Conservation (phyloP, 2,888 invertebrate genomes). For the Tetrapedia diversipes region DNA sequence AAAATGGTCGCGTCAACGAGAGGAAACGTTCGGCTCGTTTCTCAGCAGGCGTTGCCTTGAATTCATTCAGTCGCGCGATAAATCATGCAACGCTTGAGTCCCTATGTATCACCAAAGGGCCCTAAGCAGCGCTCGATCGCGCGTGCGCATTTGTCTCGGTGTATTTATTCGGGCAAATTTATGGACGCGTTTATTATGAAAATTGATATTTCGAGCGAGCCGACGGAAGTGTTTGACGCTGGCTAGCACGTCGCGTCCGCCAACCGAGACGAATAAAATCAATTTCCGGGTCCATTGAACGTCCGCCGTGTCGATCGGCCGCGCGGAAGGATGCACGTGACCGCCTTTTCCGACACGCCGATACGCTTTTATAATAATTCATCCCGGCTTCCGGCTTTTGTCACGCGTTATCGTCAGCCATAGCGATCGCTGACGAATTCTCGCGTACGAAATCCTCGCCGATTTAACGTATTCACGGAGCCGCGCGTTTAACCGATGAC, state of each 20-base stretch:
- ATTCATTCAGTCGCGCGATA: slow-evolving; percentile 54
- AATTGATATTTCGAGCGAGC: slow-evolving; percentile 61
- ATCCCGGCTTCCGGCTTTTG: slow-evolving; percentile 12
- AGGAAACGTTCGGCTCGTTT: slow-evolving; percentile 19
- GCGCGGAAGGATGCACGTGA: slow-evolving; percentile 38
- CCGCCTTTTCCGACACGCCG: slow-evolving; percentile 36
- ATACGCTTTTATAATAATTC: slow-evolving; percentile 44
- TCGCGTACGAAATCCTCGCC: neutral
- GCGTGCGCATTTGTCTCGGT: slow-evolving; percentile 40
- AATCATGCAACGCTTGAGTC: slow-evolving; percentile 40
- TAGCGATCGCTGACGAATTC: neutral
- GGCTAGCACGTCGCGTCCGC: slow-evolving; percentile 16
- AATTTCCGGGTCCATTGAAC: slow-evolving; percentile 59
- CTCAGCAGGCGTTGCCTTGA: slow-evolving; percentile 48
- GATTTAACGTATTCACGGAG: no score
- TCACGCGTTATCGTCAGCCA: slow-evolving; percentile 2
- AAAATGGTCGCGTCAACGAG: slow-evolving; percentile 27
- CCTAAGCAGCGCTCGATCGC: slow-evolving; percentile 30
- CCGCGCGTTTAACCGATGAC: no score
- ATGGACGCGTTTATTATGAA: slow-evolving; percentile 62
- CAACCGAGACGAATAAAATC: slow-evolving; percentile 56
- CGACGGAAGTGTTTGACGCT: slow-evolving; percentile 6
- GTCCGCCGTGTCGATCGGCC: slow-evolving; percentile 7
- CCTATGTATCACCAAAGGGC: slow-evolving; percentile 31
- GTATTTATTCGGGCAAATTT: slow-evolving; percentile 58